Percentiles rank a stretch among this genome's conserved stretches.
These are phyloP conservation scores for Ptychobarbus kaznakovi DNA, from an alignment of 2,797 vertebrate species.

Conservation along the genomic window DNA sequence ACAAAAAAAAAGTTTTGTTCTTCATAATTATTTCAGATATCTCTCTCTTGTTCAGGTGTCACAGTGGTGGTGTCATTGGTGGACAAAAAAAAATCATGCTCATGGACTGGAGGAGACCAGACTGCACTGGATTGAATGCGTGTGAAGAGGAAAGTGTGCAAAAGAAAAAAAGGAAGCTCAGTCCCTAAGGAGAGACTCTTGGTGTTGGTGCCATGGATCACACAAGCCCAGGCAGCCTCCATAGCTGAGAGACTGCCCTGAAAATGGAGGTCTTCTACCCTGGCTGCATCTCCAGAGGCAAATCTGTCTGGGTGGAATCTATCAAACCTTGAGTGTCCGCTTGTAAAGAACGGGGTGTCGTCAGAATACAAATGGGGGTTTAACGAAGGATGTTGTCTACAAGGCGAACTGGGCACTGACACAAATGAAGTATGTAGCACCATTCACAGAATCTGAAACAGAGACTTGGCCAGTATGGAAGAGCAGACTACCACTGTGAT, in stretches of 20 bases:
- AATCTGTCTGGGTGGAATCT: constrained; percentile 65
- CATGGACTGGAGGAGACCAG: constrained; percentile 67
- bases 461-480: constrained; percentile 81
- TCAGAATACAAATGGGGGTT: constrained; percentile 68
- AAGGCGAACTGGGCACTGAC: constrained; percentile 61
- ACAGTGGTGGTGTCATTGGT: constrained; percentile 65
- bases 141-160: constrained; percentile 67
- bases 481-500: constrained; percentile 71
- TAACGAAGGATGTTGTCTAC: constrained; percentile 67
- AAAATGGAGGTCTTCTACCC: constrained; percentile 68
- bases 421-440: constrained; percentile 74
- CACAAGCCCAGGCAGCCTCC: constrained; percentile 63
- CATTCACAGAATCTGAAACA: constrained; percentile 62
- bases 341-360: constrained; percentile 56
- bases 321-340: constrained; percentile 55
- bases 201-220: constrained; percentile 59
- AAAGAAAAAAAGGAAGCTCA: constrained; percentile 67
- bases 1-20: constrained; percentile 39
- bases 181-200: constrained; percentile 65
- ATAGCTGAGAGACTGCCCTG: constrained; percentile 60
- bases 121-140: constrained; percentile 65
- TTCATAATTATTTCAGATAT: constrained; percentile 51
- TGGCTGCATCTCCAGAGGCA: constrained; percentile 53
- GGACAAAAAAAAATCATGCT: constrained; percentile 75
- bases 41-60: constrained; percentile 72